phyloP scores from a whole-genome alignment of 1,140 invertebrate species.

The Megathymus violae region DNA sequence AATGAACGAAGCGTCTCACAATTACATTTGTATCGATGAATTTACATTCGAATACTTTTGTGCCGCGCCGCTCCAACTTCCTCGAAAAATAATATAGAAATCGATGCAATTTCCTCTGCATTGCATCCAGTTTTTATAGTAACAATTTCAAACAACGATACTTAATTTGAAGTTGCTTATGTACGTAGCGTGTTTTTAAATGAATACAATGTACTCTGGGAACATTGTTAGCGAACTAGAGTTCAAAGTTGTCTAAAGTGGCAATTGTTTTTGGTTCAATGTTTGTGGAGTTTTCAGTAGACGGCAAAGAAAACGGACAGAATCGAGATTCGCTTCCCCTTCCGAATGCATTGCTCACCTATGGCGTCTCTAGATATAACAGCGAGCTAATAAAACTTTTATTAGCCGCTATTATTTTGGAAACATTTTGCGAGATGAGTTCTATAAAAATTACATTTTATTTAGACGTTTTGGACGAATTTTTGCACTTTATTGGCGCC shows the following conservation, averaged over 20 bases:
- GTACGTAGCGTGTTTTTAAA: constrained; percentile 49
- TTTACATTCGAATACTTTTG: constrained; percentile 62
- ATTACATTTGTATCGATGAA: constrained; percentile 69
- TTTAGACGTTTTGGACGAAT: constrained; percentile 65
- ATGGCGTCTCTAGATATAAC: constrained; percentile 70
- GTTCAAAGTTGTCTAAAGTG: constrained; percentile 40
- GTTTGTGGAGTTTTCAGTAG: constrained; percentile 67
- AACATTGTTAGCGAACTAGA: constrained; percentile 38
- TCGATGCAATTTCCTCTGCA: constrained; percentile 45
- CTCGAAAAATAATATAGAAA: constrained; percentile 48
- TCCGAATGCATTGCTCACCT: constrained; percentile 51
- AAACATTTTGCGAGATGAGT: constrained; percentile 78
- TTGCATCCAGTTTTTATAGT: constrained; percentile 42
- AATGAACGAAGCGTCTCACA: constrained; percentile 31
- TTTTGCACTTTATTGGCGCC: constrained; percentile 65
- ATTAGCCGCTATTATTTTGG: constrained; percentile 79
- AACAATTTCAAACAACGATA: constrained; percentile 54
- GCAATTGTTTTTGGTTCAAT: constrained; percentile 43
- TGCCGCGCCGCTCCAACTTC: constrained; percentile 18
- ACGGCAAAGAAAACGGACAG: constrained; percentile 48
- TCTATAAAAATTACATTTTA: constrained; percentile 80
- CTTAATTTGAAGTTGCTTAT: constrained; percentile 52
- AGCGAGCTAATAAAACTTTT: constrained; percentile 81
- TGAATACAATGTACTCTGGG: constrained; percentile 45
- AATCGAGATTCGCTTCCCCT: constrained; percentile 39